Percentiles rank a stretch among this genome's conserved stretches.
Conservation (phyloP, 1,140 invertebrate genomes). For the Neodiprion virginianus region DNA sequence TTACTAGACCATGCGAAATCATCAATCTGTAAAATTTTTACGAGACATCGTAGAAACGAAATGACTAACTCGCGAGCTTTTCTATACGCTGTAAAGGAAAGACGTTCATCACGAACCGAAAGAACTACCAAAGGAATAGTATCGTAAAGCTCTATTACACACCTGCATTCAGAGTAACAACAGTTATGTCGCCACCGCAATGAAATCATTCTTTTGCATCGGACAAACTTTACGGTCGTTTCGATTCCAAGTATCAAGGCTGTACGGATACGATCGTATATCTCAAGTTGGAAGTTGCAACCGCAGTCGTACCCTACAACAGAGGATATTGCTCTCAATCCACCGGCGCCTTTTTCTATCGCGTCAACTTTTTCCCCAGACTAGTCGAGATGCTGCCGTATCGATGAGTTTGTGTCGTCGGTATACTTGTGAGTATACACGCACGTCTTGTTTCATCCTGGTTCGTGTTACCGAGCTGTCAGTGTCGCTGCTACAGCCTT, state of each 20-base stretch:
- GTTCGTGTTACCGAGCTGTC: not conserved
- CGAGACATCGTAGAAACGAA: too few species aligned
- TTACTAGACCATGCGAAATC: too few species aligned
- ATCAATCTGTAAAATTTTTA: too few species aligned
- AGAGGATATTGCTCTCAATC: constrained; percentile 5
- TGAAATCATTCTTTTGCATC: not conserved
- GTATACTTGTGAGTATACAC: not conserved
- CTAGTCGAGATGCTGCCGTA: not conserved
- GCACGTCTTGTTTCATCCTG: not conserved
- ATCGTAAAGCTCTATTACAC: too few species aligned
- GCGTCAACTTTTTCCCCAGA: not conserved
- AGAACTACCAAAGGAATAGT: too few species aligned
- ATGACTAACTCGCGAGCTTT: too few species aligned
- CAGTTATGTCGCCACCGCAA: not conserved
- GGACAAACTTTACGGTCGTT: not conserved
- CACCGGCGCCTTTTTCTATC: not conserved
- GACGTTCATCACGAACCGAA: too few species aligned
- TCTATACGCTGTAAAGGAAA: too few species aligned
- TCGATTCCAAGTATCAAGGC: constrained; percentile 1
- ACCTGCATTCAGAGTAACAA: not conserved
- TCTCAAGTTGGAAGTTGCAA: not conserved
- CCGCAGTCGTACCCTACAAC: not conserved
- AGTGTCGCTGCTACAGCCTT: constrained; percentile 1
- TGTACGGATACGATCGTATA: not conserved
- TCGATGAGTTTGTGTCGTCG: not conserved